phyloP scores from a whole-genome alignment of 2,888 invertebrate genomes.

The Tyria jacobaeae region DNA sequence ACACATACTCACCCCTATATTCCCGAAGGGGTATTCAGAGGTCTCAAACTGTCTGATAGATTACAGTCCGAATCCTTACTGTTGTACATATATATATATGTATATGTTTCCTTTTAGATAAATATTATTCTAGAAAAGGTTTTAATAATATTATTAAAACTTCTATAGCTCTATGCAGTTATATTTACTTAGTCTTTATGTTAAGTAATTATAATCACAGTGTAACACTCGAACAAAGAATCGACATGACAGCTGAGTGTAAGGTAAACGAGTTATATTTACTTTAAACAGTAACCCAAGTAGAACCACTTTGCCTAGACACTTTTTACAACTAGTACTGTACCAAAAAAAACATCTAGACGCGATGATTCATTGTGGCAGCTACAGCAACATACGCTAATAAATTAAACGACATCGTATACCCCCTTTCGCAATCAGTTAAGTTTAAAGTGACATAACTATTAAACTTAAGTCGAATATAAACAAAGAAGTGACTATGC shows the following conservation, averaged over 20 bases:
- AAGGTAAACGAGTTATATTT: slow-evolving; percentile 35
- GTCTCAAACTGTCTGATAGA: no score
- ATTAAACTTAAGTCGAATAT: no score
- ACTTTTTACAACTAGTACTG: slow-evolving; percentile 11
- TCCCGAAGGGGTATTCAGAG: no score
- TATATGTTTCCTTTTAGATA: neutral
- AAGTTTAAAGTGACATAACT: no score
- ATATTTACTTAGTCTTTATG: neutral
- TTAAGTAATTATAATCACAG: neutral
- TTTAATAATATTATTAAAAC: no score
- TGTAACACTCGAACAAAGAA: slow-evolving; percentile 17
- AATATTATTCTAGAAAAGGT: neutral
- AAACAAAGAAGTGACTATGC: no score
- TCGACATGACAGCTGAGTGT: slow-evolving; percentile 11
- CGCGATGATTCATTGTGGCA: no score
- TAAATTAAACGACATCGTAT: neutral
- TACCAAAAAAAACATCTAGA: neutral
- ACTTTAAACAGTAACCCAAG: slow-evolving; percentile 1
- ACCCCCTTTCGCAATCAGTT: neutral
- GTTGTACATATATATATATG: no score
- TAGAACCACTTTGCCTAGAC: slow-evolving; percentile 13
- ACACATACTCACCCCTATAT: no score
- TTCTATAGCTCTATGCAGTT: neutral
- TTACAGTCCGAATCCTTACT: no score
- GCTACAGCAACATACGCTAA: neutral